Evolutionary conservation across 2,797 vertebrate species (phyloP).

Genomic region (Kryptopterus vitreolus): DNA sequence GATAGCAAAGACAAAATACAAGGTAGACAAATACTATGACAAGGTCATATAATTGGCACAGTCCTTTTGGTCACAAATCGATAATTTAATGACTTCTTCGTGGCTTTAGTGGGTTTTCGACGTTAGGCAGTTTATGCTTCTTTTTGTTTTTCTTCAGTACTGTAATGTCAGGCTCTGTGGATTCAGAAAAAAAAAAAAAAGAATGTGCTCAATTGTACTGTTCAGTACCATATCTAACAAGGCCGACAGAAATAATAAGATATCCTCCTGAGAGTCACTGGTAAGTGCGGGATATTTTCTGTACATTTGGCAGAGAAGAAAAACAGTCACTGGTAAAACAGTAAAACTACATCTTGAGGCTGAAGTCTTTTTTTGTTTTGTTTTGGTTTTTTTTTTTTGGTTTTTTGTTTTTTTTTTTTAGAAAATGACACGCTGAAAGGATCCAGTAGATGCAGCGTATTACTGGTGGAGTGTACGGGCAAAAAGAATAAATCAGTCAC

Average conservation of each 20-base stretch:
- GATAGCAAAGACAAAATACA: slow-evolving; percentile 36
- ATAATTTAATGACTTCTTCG: slow-evolving; percentile 64
- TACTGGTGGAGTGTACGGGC: slow-evolving; percentile 57
- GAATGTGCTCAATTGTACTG: slow-evolving; percentile 44
- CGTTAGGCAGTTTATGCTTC: slow-evolving; percentile 50
- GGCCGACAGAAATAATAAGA: slow-evolving; percentile 26
- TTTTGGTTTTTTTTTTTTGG: background rate
- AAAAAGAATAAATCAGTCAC: slow-evolving; percentile 63
- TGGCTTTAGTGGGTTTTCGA: slow-evolving; percentile 57
- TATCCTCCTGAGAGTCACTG: slow-evolving; percentile 41
- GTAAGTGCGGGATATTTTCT: slow-evolving; percentile 54
- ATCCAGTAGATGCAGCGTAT: slow-evolving; percentile 45
- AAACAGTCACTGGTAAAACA: slow-evolving; percentile 39
- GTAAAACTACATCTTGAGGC: slow-evolving; percentile 24
- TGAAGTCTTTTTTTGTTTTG: slow-evolving; percentile 5
- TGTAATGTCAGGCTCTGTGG: slow-evolving; percentile 21
- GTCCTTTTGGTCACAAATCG: slow-evolving; percentile 80
- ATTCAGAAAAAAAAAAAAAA: slow-evolving; percentile 28
- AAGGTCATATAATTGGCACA: slow-evolving; percentile 74
- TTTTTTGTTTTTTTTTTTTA: slow-evolving; percentile 23
- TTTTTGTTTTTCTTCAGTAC: slow-evolving; percentile 28
- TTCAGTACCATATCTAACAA: slow-evolving; percentile 33
- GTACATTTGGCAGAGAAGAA: slow-evolving; percentile 42
- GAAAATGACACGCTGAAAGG: slow-evolving; percentile 50
- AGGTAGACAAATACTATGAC: slow-evolving; percentile 70